phyloP scores from a whole-genome alignment of 2,797 vertebrate genomes.

The Hafferia zeledoni region DNA sequence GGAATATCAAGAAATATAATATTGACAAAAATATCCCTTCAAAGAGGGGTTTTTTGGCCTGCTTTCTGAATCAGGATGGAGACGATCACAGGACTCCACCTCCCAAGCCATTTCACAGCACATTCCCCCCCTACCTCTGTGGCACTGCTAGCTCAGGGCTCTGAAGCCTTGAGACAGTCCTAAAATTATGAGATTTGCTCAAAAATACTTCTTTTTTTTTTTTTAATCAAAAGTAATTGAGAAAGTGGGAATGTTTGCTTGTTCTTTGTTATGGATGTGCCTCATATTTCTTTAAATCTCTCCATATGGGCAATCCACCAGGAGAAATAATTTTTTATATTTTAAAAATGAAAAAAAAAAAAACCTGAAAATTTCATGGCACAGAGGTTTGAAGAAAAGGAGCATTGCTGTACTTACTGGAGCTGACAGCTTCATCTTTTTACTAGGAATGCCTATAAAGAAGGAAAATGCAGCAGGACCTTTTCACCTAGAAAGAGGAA shows the following conservation, averaged over 20 bases:
- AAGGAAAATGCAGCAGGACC: background rate
- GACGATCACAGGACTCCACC: fast-evolving
- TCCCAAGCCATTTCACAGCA: background rate
- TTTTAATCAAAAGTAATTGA: conserved; percentile 45
- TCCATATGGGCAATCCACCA: background rate
- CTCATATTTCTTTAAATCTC: conserved; percentile 18
- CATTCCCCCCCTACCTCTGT: background rate
- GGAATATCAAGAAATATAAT: background rate
- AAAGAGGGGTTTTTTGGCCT: background rate
- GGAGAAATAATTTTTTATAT: conserved; percentile 27
- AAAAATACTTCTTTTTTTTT: background rate
- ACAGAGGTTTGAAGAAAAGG: background rate
- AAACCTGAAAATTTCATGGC: background rate
- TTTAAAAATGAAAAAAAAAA: background rate
- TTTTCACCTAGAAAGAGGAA: background rate
- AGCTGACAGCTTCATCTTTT: background rate
- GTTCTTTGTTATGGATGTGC: background rate
- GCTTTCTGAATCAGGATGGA: background rate
- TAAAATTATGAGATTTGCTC: background rate
- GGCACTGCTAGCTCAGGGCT: background rate
- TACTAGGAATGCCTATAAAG: background rate
- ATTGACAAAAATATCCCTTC: conserved; percentile 1
- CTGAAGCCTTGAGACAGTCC: background rate
- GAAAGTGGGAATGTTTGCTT: conserved; percentile 2
- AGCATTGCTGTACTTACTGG: background rate